phyloP scores from a whole-genome alignment of 2,113 vertebrate species.

The Zosterops pallidus region DNA sequence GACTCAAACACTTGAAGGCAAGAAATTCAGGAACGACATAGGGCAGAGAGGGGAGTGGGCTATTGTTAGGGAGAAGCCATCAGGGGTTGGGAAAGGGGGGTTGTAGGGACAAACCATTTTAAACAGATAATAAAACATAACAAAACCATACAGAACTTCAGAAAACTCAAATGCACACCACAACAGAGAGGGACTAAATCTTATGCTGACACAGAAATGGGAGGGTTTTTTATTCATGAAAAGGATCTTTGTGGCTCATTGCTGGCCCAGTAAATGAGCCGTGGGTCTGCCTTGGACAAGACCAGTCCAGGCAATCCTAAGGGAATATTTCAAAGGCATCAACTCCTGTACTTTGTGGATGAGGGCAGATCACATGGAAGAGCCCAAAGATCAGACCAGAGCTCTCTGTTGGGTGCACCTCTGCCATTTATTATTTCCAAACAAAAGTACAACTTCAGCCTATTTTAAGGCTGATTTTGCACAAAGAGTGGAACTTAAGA shows the following conservation, averaged over 20 bases:
- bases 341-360: not conserved
- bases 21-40: no score
- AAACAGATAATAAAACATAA: no score
- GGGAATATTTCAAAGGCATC: not conserved
- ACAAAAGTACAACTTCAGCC: not conserved
- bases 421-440: not conserved
- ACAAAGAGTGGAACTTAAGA: no score
- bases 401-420: not conserved
- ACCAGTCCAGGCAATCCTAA: not conserved
- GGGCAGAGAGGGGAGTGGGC: no score
- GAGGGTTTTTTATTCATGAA: not conserved
- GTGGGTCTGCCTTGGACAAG: not conserved
- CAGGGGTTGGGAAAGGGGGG: no score
- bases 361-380: accelerated
- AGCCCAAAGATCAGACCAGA: not conserved
- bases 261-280: not conserved
- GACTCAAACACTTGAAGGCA: no score
- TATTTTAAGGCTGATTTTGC: not conserved
- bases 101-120: no score
- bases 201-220: not conserved
- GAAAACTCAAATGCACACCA: no score
- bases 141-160: no score
- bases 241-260: not conserved
- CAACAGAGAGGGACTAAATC: not conserved
- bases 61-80: no score